Percentiles rank a stretch among this genome's conserved stretches.
These are phyloP conservation scores for Lithosia quadra DNA, from an alignment of 2,888 invertebrate species.

Conservation along the genomic window DNA sequence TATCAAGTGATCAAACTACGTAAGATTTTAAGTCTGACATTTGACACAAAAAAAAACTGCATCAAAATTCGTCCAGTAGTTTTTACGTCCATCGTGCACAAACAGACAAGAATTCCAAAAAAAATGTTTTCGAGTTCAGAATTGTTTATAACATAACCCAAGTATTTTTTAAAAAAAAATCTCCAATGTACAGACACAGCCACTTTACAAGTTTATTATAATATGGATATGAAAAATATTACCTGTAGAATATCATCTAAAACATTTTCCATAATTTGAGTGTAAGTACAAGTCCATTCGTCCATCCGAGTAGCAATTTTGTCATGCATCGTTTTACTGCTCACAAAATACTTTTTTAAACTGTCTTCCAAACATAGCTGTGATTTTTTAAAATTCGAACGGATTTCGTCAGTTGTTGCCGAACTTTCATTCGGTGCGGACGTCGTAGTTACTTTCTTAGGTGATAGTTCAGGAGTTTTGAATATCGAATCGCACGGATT, in stretches of 20 bases:
- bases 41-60: too few species aligned
- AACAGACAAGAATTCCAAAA: too few species aligned
- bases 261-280: constrained; percentile 69
- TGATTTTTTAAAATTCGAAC: constrained; percentile 12
- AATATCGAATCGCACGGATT: constrained; percentile 23
- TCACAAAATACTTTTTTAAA: constrained; percentile 52
- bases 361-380: constrained; percentile 32
- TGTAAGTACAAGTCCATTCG: constrained; percentile 66
- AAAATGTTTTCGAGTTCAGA: too few species aligned
- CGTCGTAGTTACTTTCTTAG: constrained; percentile 26
- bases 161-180: too few species aligned
- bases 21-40: too few species aligned
- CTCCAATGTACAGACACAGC: too few species aligned
- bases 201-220: too few species aligned
- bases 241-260: constrained; percentile 63
- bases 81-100: not conserved
- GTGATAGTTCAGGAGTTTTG: constrained; percentile 25
- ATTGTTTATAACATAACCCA: too few species aligned
- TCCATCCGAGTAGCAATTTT: constrained; percentile 57
- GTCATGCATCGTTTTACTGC: constrained; percentile 43
- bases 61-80: not conserved
- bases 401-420: constrained; percentile 19
- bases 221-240: constrained; percentile 33
- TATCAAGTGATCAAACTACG: too few species aligned
- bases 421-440: constrained; percentile 3